Evolutionary conservation across 2,113 vertebrate species (phyloP).

Genomic region (Scomber scombrus): DNA sequence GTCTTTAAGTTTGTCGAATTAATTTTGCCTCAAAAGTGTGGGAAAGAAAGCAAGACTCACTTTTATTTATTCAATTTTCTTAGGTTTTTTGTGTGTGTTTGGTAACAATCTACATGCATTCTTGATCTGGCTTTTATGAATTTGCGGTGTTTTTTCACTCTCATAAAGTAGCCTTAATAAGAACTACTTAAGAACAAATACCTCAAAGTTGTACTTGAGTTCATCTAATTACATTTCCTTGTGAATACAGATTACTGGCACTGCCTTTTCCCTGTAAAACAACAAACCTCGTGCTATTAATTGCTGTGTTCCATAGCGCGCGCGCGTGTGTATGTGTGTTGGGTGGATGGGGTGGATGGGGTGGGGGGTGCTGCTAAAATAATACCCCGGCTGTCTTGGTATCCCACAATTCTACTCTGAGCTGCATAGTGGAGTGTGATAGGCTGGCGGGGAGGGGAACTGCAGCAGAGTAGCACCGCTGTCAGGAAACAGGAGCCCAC

Average conservation of each 20-base stretch:
- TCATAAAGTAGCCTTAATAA: neutral
- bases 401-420: slow-evolving; percentile 76
- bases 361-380: slow-evolving; percentile 56
- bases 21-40: too few species aligned
- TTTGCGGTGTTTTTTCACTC: neutral
- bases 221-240: slow-evolving; percentile 33
- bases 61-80: too few species aligned
- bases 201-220: neutral
- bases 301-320: slow-evolving; percentile 7
- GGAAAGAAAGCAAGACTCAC: too few species aligned
- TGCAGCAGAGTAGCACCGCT: slow-evolving; percentile 71
- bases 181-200: neutral
- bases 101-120: too few species aligned
- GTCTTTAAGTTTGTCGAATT: too few species aligned
- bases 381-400: slow-evolving; percentile 68
- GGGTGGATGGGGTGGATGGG: neutral
- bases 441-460: slow-evolving; percentile 70
- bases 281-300: slow-evolving; percentile 48
- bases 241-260: neutral
- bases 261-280: slow-evolving; percentile 8
- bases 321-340: neutral
- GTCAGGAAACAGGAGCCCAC: slow-evolving; percentile 76
- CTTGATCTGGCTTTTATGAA: neutral
- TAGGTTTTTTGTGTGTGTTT: too few species aligned
- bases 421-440: slow-evolving; percentile 58